Evolutionary conservation across 2,113 vertebrate genomes (phyloP).

Genomic region (Sclerurus mexicanus): DNA sequence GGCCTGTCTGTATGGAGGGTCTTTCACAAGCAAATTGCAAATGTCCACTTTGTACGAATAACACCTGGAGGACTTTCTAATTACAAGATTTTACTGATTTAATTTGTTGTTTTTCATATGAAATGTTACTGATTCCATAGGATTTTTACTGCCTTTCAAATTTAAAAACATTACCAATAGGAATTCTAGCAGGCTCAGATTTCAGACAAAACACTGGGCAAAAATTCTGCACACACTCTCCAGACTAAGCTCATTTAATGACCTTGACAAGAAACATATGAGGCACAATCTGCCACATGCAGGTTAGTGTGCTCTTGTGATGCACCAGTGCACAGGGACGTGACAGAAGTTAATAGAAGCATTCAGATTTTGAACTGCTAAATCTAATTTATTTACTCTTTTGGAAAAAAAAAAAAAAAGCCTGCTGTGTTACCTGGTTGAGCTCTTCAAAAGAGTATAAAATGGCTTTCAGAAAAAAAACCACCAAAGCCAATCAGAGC

Average conservation of each 20-base stretch:
- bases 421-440: background rate
- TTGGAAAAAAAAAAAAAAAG: background rate
- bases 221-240: background rate
- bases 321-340: background rate
- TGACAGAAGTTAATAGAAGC: background rate
- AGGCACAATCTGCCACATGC: background rate
- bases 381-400: background rate
- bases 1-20: background rate
- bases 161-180: background rate
- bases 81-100: background rate
- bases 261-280: background rate
- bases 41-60: background rate
- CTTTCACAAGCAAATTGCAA: background rate
- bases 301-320: background rate
- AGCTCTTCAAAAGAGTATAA: background rate
- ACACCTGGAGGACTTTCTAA: background rate
- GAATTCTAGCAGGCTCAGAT: background rate
- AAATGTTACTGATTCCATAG: background rate
- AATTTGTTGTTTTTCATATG: background rate
- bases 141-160: background rate
- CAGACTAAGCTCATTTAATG: background rate
- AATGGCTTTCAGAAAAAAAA: background rate
- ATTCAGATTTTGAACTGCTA: background rate
- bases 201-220: background rate
- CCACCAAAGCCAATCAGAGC: fast-evolving